Evolutionary conservation across 2,797 vertebrate genomes (phyloP).

Genomic region (Loris lydekkerianus): DNA sequence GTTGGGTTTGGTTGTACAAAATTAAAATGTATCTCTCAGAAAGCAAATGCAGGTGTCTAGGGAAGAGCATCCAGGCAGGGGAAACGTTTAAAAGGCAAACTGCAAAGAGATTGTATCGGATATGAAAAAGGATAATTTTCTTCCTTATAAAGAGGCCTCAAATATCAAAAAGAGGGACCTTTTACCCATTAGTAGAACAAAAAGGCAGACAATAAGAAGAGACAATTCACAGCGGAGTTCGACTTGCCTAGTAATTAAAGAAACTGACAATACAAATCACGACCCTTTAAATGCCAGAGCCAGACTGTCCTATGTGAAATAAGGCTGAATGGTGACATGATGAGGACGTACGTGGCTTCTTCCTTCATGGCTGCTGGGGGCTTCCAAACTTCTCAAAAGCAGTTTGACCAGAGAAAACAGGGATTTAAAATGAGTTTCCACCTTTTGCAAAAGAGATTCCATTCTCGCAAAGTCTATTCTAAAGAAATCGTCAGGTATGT

Average conservation of each 20-base stretch:
- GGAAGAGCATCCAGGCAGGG: too few species aligned
- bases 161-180: neutral
- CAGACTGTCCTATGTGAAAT: neutral
- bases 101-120: neutral
- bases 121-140: neutral
- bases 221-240: neutral
- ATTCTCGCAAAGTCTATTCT: neutral
- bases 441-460: conserved; percentile 1
- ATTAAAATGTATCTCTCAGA: neutral
- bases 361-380: neutral
- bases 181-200: neutral
- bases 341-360: too few species aligned
- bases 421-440: conserved; percentile 10
- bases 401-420: neutral
- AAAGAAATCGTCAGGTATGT: neutral
- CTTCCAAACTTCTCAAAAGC: conserved; percentile 14
- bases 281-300: neutral
- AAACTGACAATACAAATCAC: neutral
- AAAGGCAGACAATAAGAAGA: neutral
- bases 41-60: too few species aligned
- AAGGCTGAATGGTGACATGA: neutral
- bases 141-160: neutral
- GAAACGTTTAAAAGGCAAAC: neutral
- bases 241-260: neutral
- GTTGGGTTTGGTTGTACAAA: neutral